Base-by-base conservation (phyloP, 1,140 invertebrate genomes). In the Pogonomyrmex californicus region DNA sequence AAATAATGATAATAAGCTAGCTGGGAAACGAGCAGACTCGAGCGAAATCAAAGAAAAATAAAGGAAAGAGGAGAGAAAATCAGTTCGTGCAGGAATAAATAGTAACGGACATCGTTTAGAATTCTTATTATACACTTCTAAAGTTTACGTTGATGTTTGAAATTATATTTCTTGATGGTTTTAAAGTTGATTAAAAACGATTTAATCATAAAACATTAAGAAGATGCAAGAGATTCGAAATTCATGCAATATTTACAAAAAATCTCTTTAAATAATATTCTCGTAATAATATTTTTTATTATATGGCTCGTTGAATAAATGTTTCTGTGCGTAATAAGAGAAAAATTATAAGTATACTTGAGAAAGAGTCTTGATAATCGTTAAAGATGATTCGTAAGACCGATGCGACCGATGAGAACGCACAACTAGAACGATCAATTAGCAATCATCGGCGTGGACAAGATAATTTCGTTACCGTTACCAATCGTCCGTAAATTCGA, bases 1-100 rank as follows among this genome's bases (percentile, higher is more conserved):
- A 91, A 91, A 90, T 93, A 91, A 92, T 93, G 90, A 93, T 91
- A 91, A 93, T 91, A 92, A 91, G 88, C 86, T 78, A 68, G 76
- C 49, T 77, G 47, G 51, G 62, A 71, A 81, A 86, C 75, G 79
- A 66, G 62, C 81, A 44, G 47, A 73, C 76, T 51, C 51, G 68
- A 85, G n/a, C 78, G 76, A 54, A 82, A 33, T 58, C 30, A 51
- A 58, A 76, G 85, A 90, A 85, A 85, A 60, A 65, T 65, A 66
- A 77, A 33, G 51, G 56, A 71, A 63, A 23, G 4, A 4, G n/a
- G 17, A 54, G 51, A 23, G 38, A 58, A 63, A 63, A 88, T 90
- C 71, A 83, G 70, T 51, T 83, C 56, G 87, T 65, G 66, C 33
- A 70, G 71, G 58, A 71, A 89, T 62, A 81, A 87, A 88, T 90